phyloP scores from a whole-genome alignment of 2,113 vertebrate species.

The Gavia stellata region DNA sequence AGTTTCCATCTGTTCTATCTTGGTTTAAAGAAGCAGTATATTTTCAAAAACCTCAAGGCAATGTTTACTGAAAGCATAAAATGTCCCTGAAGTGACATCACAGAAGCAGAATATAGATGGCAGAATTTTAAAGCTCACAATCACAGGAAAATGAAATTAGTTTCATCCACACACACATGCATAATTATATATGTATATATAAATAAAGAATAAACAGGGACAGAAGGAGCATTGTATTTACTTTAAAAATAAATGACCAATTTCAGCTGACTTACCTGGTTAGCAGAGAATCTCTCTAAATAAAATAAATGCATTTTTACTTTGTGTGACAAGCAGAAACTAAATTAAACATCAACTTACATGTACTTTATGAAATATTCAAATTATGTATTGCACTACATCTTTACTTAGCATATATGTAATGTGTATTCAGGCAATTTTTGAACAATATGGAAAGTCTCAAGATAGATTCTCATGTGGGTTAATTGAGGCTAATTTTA shows the following conservation, averaged over 20 bases:
- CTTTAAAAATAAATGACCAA: background rate
- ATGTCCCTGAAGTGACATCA: constrained; percentile 32
- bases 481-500: background rate
- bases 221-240: background rate
- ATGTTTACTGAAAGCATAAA: constrained; percentile 44
- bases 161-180: background rate
- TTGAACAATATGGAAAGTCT: background rate
- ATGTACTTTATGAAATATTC: background rate
- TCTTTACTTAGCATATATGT: background rate
- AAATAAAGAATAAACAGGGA: background rate
- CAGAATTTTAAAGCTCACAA: constrained; percentile 20
- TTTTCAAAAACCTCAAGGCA: constrained; percentile 48
- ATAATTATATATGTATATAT: background rate
- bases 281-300: background rate
- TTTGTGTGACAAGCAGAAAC: background rate
- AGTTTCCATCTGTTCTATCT: constrained; percentile 54
- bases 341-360: constrained; percentile 4
- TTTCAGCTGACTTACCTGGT: constrained; percentile 4
- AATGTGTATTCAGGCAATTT: background rate
- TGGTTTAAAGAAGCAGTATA: constrained; percentile 50
- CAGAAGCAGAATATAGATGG: constrained; percentile 22
- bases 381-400: background rate
- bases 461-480: background rate
- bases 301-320: background rate
- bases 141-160: background rate